Base-by-base conservation (phyloP, 2,113 vertebrate species). In the Poeciliopsis occidentalis region DNA sequence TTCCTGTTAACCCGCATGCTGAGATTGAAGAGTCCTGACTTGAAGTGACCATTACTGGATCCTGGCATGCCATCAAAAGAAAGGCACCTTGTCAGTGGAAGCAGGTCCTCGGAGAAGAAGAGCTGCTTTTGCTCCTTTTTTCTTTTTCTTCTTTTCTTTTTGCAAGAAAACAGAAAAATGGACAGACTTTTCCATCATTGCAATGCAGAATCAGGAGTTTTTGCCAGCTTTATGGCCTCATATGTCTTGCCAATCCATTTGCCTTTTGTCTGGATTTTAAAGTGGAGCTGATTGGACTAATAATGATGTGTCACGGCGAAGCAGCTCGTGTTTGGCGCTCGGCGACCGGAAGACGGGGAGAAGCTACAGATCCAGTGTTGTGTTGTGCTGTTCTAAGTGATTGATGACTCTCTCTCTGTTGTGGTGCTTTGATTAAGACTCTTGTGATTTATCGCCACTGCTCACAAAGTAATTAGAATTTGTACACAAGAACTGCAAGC, bases 361-460 rank as follows among this genome's bases (percentile, higher is more conserved):
- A 87, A 37, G 61, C 80, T 73, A 73, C 75, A 47, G 73, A 77
- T 37, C 74, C 39, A 77, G 78, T 87, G 78, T 75, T 88, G 82
- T 87, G 87, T 85, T 87, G 81, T 82, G 76, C 84, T 72, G 71
- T 65, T 76, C 69, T 79, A 76, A 88, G 87, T 94, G 92, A 95
- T 93, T 93, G 94, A 95, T 95, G 89, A 93, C 88, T 37, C 10
- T 91, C 88, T 87, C 81, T 76, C 71, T 79, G 69, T 88, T 88
- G 80, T 82, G 87, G 85, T 90, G 85, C 85, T 93, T 91, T 94
- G 92, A 94, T 94, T 94, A 93, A 90, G 91, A 86, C 76, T 72
- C 79, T 34, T 65, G 81, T 94, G 94, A 94, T 95, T 95, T 93
- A 95, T 94, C 80, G 66, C 75, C 84, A 81, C 82, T 78, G 81